Base-by-base conservation (phyloP, 1,140 invertebrate species). In the Anagrus nilaparvatae region DNA sequence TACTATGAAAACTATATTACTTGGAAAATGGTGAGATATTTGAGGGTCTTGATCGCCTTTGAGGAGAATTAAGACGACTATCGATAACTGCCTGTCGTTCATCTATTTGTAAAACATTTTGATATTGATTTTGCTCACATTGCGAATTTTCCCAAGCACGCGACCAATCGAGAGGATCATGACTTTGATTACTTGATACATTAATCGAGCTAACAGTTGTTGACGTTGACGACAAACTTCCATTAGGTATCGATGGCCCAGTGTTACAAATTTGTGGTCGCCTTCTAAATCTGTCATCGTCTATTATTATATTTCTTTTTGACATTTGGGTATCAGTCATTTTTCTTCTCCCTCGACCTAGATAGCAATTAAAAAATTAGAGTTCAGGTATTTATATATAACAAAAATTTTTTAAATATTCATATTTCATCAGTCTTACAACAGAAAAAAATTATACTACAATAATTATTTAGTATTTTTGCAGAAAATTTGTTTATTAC, bases 331-430 rank as follows among this genome's bases (percentile, higher is more conserved):
- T 30, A 23, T 69, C 63, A 0, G 48, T 31, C 2, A 45, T 37
- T 69, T 65, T 69, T 58, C 65, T 61, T 27, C 64, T 57, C 0
- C 65, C 62, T 47, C 66, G 54, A 24, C 63, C 65, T 68, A 21
- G 1, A 40, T n/a, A n/a, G n/a, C n/a, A 27, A 49, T n/a, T n/a
- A n/a, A n/a, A n/a, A n/a, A n/a, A n/a, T n/a, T n/a, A n/a, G n/a
- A n/a, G n/a, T n/a, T n/a, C n/a, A n/a, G n/a, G n/a, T n/a, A n/a
- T n/a, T n/a, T n/a, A n/a, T n/a, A n/a, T n/a, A n/a, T n/a, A n/a
- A n/a, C n/a, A n/a, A n/a, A n/a, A n/a, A n/a, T n/a, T n/a, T n/a
- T n/a, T n/a, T n/a, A n/a, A n/a, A n/a, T n/a, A n/a, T n/a, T n/a
- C n/a, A n/a, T n/a, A n/a, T n/a, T n/a, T n/a, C n/a, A n/a, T n/a